Evolutionary conservation across 1,140 invertebrate genomes (phyloP), one percentile per base, ranked within the genome.

Genomic region (Globodera rostochiensis): DNA sequence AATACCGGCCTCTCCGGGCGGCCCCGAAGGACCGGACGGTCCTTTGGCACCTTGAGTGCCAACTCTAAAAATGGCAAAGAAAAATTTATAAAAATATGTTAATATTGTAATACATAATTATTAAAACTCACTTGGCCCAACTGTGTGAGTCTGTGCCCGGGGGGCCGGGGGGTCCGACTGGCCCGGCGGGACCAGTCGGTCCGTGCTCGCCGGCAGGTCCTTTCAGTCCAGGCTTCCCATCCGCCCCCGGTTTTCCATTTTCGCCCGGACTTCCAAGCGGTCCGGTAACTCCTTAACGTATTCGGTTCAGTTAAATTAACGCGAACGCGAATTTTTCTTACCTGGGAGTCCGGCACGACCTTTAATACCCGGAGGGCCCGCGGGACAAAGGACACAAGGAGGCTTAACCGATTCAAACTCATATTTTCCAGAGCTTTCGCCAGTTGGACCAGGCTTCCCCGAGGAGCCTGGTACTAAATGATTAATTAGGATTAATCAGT

Each of bases 391-490:
- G 6, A 76, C 74, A 60, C 74, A 76, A 2, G 74, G 74, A 45
- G 74, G 74, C 50, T 76, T 76, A n/a, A 76, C 74, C n/a, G 36
- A 64, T 60, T 76, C 74, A 76, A 76, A 76, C 0, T 64, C 47
- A 57, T 64, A 76, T 36, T 46, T 76, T 2, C 74, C 74, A 36
- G 57, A 25, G 46, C 66, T 50, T n/a, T 53, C 74, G 15, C 74
- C 74, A n/a, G 46, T 45, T 46, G 57, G 57, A 19, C 74, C 74
- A 6, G 74, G 74, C 46, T 57, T 36, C 46, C 74, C 74, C 1
- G 36, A 45, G 3, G 57, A 46, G 19, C 74, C 74, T 8, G 74
- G 74, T 36, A 76, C 74, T 76, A 9, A n/a, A 53, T 45, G n/a
- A n/a, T 8, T 45, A 8, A 8, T 8, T 50, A 8, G 21, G n/a